Evolutionary conservation across 2,113 vertebrate genomes (phyloP), one percentile per base, ranked within the genome.

Genomic region (Pangasianodon hypophthalmus): DNA sequence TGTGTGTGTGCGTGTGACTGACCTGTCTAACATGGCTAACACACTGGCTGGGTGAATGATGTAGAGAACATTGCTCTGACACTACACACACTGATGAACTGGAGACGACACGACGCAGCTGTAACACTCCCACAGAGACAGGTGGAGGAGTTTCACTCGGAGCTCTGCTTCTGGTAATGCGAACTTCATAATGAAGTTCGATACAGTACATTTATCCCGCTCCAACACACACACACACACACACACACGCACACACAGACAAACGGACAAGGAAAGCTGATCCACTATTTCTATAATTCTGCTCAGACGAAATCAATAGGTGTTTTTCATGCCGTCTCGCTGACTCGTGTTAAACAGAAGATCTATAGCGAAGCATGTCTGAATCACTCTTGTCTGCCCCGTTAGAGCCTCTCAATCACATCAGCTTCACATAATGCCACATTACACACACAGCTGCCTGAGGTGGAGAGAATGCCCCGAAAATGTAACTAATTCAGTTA

Each of bases 201-300:
- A 73, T 73, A 86, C 50, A 73, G 85, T 86, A 52, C 85, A 86
- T 41, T 21, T 26, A 86, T 54, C 67, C 67, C 19, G 2, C 85
- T 73, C 84, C 2, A 1, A 41, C 67, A 71, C 85, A 69, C 85
- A 69, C 64, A n/a, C 44, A 48, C 62, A 67, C 29, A 62, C 82
- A 52, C 88, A 89, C 84, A 84, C 81, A 89, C 81, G 77, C 64
- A 88, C 62, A 56, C 64, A 84, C 50, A 84, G 58, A 79, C 85
- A 62, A 52, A 89, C 19, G 48, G 71, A 84, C 80, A 54, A 54
- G 85, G 85, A 86, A 86, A 86, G 85, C 92, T 94, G 92, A 84
- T 92, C 93, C 92, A 93, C 75, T 88, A 90, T 85, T 90, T 87
- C 85, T 86, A 54, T 71, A 86, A 86, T 54, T 86, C 85, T 73